Evolutionary conservation across 2,113 vertebrate species (phyloP).

Genomic region (pig (Sus scrofa)): T2T-Sscrofa CM000812.6:245693501-245694000

Average conservation of each 20-base stretch:
- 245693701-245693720: background rate
- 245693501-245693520: background rate
- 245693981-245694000: background rate
- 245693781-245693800: background rate
- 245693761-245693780: background rate
- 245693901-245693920: background rate
- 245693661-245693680: background rate
- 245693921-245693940: background rate
- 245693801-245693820: background rate
- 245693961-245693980: slow-evolving; percentile 34
- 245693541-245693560: background rate
- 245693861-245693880: background rate
- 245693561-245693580: background rate
- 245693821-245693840: background rate
- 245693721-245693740: background rate
- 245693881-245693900: background rate
- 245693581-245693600: background rate
- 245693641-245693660: background rate
- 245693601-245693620: background rate
- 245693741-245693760: background rate
- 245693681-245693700: background rate
- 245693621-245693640: background rate
- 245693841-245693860: background rate
- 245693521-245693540: background rate
- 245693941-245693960: background rate